Evolutionary conservation across 2,113 vertebrate genomes (phyloP), one percentile per base, ranked within the genome.

Genomic region (Amphilophus citrinellus): DNA sequence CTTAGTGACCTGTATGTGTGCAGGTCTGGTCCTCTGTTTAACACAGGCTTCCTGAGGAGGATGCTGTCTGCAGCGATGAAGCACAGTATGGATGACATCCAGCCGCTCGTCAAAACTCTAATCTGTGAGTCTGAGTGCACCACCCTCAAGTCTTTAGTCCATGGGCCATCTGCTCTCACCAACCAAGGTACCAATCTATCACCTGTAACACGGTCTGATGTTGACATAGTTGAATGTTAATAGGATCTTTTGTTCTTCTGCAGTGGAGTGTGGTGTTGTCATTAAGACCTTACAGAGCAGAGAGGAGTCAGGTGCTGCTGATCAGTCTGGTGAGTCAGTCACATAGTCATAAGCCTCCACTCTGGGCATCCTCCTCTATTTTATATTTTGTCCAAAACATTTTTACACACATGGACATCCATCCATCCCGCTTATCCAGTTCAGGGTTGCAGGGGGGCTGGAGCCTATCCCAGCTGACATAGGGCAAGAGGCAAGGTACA

Each of bases 121-220:
- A 94, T 98, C 88, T 98, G 96, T 81, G 98, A 99, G 96, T 97
- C 98, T 3, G 98, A 99, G 81, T 99, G 98, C 87, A 98, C 96
- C 83, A 96, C 96, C 60, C 93, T 91, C 14, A 99, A 97, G 91
- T 94, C 96, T 30, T 89, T 96, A 30, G 93, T 92, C 82, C 95
- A 95, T 9, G 84, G 90, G 57, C 81, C 95, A 61, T 87, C 91
- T 0, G 94, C 92, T 1, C 93, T 97, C 85, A 95, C 79, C 92
- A 98, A 96, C 85, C 97, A 98, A 96, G 98, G 98, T 99, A 89
- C 85, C 7, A n/a, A 3, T 9, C 78, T 20, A 22, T 32, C 59
- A 6, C 3, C 71, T 59, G 35, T 35, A 2, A 10, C 27, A 1
- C 14, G 1, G 22, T 13, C 27, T 39, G 53, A 2, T 32, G 37